Base-by-base conservation (phyloP, 2,113 vertebrate genomes). In the Alces alces region DNA sequence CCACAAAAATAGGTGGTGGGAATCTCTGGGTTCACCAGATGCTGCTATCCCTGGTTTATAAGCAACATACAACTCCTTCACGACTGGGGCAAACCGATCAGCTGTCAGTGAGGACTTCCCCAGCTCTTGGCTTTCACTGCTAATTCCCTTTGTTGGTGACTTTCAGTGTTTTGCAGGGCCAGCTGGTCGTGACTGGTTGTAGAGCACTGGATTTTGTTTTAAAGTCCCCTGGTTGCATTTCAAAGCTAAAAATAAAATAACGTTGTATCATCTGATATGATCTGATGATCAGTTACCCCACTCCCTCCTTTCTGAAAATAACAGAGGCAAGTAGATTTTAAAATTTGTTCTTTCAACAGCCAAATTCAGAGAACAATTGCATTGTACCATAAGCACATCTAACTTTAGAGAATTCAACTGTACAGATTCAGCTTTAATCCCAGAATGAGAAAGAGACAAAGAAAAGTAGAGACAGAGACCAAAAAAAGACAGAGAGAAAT, bases 201-300 rank as follows among this genome's bases (percentile, higher is more conserved):
- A 92, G 73, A 47, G 43, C 52, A 16, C 1, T 92, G 73, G 64
- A 82, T 96, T 96, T 90, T 64, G 39, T 93, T 93, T 96, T 85
- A 82, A 93, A 95, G 92, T 66, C 76, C 43, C 92, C 28, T 50
- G 45, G 84, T 61, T 73, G 61, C n/a, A 17, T 90, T 95, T 73
- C 87, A 95, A 82, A 60, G 43, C 90, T 90, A 96, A 98, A 96
- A 96, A 96, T 97, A 97, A 91, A 95, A 66, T 47, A 27, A 47
- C 39, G n/a, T 93, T 89, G 78, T 96, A 39, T 95, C 91, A 91
- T 90, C 93, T 91, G 97, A 89, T 86, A 86, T 88, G 93, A 83
- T 95, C 92, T 60, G 64, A 95, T 90, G 58, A 87, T 85, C 47
- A 61, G 43, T 36, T 23, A 60, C 50, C 96, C 85, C 36, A 82